These are phyloP conservation scores for Brachionus asplanchnoidis DNA, from an alignment of 1,140 invertebrate species.

Conservation along the genomic window DNA sequence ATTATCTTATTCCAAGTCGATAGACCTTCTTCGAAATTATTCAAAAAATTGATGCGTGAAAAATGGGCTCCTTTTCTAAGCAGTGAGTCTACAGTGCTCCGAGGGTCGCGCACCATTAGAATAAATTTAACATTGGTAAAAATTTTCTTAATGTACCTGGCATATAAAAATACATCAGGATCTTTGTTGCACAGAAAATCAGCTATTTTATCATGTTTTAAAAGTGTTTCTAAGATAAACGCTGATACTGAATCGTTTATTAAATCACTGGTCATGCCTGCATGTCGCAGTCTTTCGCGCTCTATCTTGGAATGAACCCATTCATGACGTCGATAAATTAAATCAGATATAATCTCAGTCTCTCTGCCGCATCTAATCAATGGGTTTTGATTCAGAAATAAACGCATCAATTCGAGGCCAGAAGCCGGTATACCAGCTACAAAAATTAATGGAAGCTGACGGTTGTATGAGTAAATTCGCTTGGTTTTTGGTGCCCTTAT, in stretches of 20 bases:
- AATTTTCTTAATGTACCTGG: slow-evolving; percentile 65
- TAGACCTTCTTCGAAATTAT: slow-evolving; percentile 79
- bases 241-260: slow-evolving; percentile 7
- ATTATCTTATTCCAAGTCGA: slow-evolving; percentile 93
- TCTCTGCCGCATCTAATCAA: slow-evolving; percentile 94
- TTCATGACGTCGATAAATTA: neutral
- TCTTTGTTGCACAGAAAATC: slow-evolving; percentile 91
- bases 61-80: slow-evolving; percentile 91
- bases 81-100: slow-evolving; percentile 94
- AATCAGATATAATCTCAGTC: slow-evolving; percentile 80
- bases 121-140: slow-evolving; percentile 82
- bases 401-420: slow-evolving; percentile 90
- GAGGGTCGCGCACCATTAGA: slow-evolving; percentile 93
- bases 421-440: slow-evolving; percentile 92
- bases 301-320: slow-evolving; percentile 21
- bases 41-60: slow-evolving; percentile 87
- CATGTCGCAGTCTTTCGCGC: slow-evolving; percentile 1
- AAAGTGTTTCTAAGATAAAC: slow-evolving; percentile 17
- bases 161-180: slow-evolving; percentile 90
- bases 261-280: slow-evolving; percentile 19
- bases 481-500: neutral
- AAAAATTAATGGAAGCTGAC: slow-evolving; percentile 59
- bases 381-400: slow-evolving; percentile 95
- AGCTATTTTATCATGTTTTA: slow-evolving; percentile 80
- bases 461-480: slow-evolving; percentile 3